Evolutionary conservation across 37 sponge, comb jelly and placozoan species (phyloP), one percentile per base, ranked within the genome.

Genomic region (Petrosia ficiformis): DNA sequence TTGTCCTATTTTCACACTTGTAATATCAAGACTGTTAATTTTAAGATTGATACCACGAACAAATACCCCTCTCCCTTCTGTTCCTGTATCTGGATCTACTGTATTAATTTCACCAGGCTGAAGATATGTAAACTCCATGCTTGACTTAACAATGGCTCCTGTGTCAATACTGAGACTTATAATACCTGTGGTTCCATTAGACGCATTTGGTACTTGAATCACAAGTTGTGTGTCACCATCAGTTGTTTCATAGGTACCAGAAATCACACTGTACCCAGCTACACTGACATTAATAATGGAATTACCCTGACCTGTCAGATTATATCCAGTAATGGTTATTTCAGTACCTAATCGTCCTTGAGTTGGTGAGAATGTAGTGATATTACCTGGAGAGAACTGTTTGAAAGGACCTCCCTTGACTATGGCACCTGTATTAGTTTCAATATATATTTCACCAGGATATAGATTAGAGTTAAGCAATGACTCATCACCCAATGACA

Each of bases 361-460:
- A 1, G 25, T 32, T 25, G 93, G 93, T 39, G 75, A 78, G 64
- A 93, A 67, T 11, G n/a, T 48, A 19, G 79, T 78, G 33, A 93
- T 88, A 10, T 52, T 42, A 0, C 93, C 93, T 8, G 76, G 59
- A 5, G 8, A 65, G 1, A 60, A 72, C 42, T 82, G 84, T 1
- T 52, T 65, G 44, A 84, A 93, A 24, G 64, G 8, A 2, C 78
- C 80, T 21, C 86, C 86, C 25, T 44, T 43, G 14, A 87, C 77
- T 0, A 84, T 40, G 28, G 93, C 89, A 48, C 93, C 93, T 31
- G 93, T 85, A 67, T 85, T 59, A 2, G 93, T 57, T 67, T 59
- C 61, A 5, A 93, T 84, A 68, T 58, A 70, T 26, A 88, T 79
- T 22, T 73, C 61, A 37, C 73, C 52, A 0, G 82, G 79, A 29